A percentile compares a stretch with the other conserved stretches of the same genome.
Evolutionary conservation across 1,140 invertebrate genomes (phyloP).

Genomic region (Lepidotrigona ventralis): DNA sequence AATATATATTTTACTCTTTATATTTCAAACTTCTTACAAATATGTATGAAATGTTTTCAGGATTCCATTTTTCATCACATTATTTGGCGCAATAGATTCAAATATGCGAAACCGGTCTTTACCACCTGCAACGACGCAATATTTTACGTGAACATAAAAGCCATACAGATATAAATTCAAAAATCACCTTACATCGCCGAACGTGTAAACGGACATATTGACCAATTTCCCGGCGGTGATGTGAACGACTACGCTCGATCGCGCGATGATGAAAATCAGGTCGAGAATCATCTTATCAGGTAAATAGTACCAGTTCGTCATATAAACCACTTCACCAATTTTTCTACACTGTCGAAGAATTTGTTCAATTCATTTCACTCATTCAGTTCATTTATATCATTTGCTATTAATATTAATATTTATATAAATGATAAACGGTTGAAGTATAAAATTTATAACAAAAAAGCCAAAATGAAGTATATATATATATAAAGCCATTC

Average conservation of each 20-base stretch:
- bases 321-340: slow-evolving; percentile 62
- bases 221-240: slow-evolving; percentile 66
- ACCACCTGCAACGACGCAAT: slow-evolving; percentile 56
- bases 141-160: neutral
- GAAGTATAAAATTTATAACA: neutral
- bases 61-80: neutral
- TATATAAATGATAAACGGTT: neutral
- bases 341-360: slow-evolving; percentile 59
- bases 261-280: slow-evolving; percentile 61
- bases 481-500: neutral
- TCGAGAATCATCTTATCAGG: slow-evolving; percentile 46
- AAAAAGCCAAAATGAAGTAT: neutral
- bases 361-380: neutral
- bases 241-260: slow-evolving; percentile 54
- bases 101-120: slow-evolving; percentile 53
- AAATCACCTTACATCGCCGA: slow-evolving; percentile 63
- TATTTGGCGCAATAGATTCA: slow-evolving; percentile 47
- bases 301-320: slow-evolving; percentile 66
- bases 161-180: neutral
- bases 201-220: slow-evolving; percentile 61
- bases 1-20: neutral
- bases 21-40: neutral
- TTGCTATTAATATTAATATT: neutral
- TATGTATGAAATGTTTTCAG: neutral
- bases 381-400: neutral